Evolutionary conservation across 2,888 invertebrate species (phyloP).

Genomic region (Calliopum simillimum): DNA sequence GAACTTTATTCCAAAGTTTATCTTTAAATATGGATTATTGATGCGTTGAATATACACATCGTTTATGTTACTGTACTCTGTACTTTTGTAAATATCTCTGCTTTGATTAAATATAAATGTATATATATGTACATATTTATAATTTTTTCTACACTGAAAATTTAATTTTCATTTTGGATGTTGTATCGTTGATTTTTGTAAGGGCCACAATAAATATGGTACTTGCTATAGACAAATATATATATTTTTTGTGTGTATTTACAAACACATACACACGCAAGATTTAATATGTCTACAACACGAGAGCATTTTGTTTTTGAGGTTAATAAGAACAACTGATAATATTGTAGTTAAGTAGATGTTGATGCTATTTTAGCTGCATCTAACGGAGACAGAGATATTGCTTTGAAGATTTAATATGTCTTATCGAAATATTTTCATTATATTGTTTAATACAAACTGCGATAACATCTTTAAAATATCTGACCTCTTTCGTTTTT

Average conservation of each 20-base stretch:
- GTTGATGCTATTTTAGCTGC: slow-evolving; percentile 55
- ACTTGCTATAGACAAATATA: background rate
- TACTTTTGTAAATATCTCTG: slow-evolving; percentile 26
- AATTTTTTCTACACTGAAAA: slow-evolving; percentile 25
- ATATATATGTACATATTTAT: no score
- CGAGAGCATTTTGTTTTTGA: slow-evolving; percentile 36
- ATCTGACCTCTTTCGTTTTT: slow-evolving; percentile 62
- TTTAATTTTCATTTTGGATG: background rate
- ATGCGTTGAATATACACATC: slow-evolving; percentile 25
- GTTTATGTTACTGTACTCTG: slow-evolving; percentile 17
- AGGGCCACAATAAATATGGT: background rate
- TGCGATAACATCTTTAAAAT: slow-evolving; percentile 63
- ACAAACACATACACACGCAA: slow-evolving; percentile 6
- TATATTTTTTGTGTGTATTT: slow-evolving; percentile 10
- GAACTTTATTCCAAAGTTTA: slow-evolving; percentile 65
- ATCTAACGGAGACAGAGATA: slow-evolving; percentile 41
- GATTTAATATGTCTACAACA: background rate
- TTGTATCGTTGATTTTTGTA: slow-evolving; percentile 12
- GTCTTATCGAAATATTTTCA: slow-evolving; percentile 63
- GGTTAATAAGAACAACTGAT: slow-evolving; percentile 64
- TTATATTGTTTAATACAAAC: slow-evolving; percentile 54
- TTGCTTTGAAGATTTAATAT: slow-evolving; percentile 59
- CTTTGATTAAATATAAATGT: slow-evolving; percentile 23
- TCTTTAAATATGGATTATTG: slow-evolving; percentile 52
- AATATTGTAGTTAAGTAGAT: slow-evolving; percentile 67